These are phyloP conservation scores for Dynastes tityus DNA, from an alignment of 2,888 invertebrate genomes.

Conservation along the genomic window DNA sequence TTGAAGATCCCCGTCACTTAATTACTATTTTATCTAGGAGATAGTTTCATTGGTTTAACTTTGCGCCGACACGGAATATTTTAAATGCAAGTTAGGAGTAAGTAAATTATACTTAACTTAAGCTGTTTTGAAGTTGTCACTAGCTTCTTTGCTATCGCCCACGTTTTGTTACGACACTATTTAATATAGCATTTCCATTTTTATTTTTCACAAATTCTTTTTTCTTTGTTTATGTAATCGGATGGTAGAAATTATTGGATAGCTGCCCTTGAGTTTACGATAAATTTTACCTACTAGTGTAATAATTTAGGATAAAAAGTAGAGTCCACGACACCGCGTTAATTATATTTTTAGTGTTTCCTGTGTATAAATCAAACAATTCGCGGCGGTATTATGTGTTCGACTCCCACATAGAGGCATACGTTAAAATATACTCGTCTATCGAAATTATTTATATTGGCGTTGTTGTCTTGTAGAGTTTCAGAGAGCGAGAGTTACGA, in stretches of 20 bases:
- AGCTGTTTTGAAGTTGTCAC: too few relatives aligned
- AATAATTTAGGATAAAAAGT: slow-evolving; percentile 28
- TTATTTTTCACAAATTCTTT: slow-evolving; percentile 1
- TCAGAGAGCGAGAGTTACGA: slow-evolving; percentile 2
- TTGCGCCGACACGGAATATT: neutral
- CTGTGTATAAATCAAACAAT: slow-evolving; percentile 37
- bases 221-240: neutral
- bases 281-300: slow-evolving; percentile 29
- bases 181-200: neutral
- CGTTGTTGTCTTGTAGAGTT: slow-evolving; percentile 18
- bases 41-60: neutral
- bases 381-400: slow-evolving; percentile 24
- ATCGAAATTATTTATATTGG: slow-evolving; percentile 37
- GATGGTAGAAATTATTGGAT: neutral
- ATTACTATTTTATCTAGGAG: neutral
- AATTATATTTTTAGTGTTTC: slow-evolving; percentile 39
- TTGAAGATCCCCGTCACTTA: neutral
- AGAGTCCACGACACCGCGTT: neutral
- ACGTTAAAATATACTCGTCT: slow-evolving; percentile 32
- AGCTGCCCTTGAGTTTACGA: neutral
- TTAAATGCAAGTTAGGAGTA: too few relatives aligned
- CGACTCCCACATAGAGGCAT: slow-evolving; percentile 31
- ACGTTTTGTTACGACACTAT: too few relatives aligned
- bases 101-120: too few relatives aligned
- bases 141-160: too few relatives aligned